Evolutionary conservation across 2,797 vertebrate species (phyloP).

Genomic region (Falco naumanni): DNA sequence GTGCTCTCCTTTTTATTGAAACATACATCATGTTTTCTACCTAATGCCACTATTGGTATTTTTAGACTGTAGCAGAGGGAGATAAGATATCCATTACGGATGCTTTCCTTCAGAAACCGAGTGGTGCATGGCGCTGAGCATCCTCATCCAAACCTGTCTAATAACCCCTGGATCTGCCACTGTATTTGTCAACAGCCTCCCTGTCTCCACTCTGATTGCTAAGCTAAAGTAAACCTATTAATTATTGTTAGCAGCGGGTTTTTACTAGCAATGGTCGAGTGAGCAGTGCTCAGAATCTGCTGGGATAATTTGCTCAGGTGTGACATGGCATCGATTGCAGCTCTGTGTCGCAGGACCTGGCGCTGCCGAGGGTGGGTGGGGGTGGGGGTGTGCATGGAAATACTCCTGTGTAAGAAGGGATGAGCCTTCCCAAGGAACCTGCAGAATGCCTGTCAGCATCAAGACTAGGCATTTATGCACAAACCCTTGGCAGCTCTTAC

Average conservation of each 20-base stretch:
- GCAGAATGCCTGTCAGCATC: background rate
- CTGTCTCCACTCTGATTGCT: background rate
- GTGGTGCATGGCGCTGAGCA: background rate
- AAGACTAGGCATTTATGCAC: background rate
- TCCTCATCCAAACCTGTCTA: background rate
- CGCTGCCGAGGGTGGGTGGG: background rate
- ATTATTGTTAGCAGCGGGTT: background rate
- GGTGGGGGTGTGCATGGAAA: background rate
- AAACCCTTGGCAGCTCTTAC: background rate
- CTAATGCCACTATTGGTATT: background rate
- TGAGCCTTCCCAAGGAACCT: background rate
- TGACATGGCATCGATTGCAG: background rate
- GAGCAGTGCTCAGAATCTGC: background rate
- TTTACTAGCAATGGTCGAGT: background rate
- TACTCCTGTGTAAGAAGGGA: background rate
- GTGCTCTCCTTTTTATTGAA: constrained; percentile 12
- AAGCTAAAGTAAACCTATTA: background rate
- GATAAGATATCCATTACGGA: background rate
- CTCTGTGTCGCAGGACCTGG: background rate
- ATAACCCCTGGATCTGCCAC: background rate
- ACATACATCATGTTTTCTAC: background rate
- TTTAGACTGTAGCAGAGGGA: background rate
- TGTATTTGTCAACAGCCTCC: background rate
- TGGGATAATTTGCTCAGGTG: background rate
- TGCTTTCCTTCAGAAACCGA: background rate